phyloP scores from a whole-genome alignment of 2,888 invertebrate genomes.

The Bruchidius siliquastri region DNA sequence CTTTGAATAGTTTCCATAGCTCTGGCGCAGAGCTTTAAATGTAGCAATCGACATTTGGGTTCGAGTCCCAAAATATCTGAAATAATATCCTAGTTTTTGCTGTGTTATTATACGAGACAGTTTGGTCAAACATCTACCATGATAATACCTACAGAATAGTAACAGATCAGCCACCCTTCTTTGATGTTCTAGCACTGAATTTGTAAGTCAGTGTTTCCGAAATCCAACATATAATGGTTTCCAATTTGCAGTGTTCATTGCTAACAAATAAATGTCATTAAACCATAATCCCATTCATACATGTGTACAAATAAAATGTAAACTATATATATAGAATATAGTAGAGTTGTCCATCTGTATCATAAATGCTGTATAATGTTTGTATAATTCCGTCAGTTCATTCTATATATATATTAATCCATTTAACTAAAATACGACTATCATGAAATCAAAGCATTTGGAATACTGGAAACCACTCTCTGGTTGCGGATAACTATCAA shows the following conservation, averaged over 20 bases:
- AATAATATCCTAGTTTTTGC: too few relatives aligned
- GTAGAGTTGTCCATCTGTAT: not conserved
- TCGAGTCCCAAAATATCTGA: too few relatives aligned
- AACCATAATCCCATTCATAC: not conserved
- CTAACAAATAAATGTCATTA: not conserved
- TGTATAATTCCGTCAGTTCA: not conserved
- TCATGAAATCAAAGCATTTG: not conserved
- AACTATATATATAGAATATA: not conserved
- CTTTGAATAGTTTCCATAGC: too few relatives aligned
- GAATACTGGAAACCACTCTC: not conserved
- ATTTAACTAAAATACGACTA: not conserved
- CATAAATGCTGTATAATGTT: not conserved
- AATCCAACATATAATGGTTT: not conserved
- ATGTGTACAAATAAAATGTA: not conserved
- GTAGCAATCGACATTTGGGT: too few relatives aligned
- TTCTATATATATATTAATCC: not conserved
- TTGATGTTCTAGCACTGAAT: too few relatives aligned
- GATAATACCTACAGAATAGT: too few relatives aligned
- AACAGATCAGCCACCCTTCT: too few relatives aligned
- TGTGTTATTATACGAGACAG: too few relatives aligned
- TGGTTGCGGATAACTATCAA: not conserved
- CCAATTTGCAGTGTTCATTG: not conserved
- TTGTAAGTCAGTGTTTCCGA: too few relatives aligned
- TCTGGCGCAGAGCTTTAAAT: too few relatives aligned
- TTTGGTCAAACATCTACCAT: too few relatives aligned